Evolutionary conservation across 2,113 vertebrate species (phyloP), one percentile per base, ranked within the genome.

Genomic region (Tenrec ecaudatus): DNA sequence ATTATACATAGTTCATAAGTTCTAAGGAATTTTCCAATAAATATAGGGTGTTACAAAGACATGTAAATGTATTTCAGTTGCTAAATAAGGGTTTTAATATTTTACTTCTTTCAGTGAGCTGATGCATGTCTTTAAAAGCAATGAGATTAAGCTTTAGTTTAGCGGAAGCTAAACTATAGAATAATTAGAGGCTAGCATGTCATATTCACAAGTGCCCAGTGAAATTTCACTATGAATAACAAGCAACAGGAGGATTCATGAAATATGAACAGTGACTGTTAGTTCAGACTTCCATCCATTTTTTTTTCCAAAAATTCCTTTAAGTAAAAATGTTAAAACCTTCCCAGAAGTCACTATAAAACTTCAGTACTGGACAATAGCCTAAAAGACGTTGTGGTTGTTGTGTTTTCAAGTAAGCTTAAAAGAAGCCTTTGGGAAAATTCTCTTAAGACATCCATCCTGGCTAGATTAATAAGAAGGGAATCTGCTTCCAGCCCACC

Each of bases 211-310:
- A 89, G 43, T 88, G 69, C 79, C 47, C 82, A 79, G 8, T 58
- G 20, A 19, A 91, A 78, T 75, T 82, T 93, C 92, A 89, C 47
- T 53, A 53, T 53, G 43, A 78, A 19, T 58, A 62, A 92, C 47
- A 53, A 53, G 12, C 15, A 96, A 40, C 78, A 91, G 40, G 10
- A 64, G 33, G 17, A 89, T 76, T 79, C 83, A 78, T 89, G 69
- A 95, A 96, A 96, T 90, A 69, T 27, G 60, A 95, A 86, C 88
- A 84, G 66, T 87, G 73, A 88, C 81, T 95, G 95, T 82, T 62
- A 94, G n/a, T 47, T 79, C 58, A 82, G 27, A 90, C 31, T 84
- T 94, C 84, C 53, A 66, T 85, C 33, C n/a, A 27, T 66, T 84
- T 89, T 53, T 19, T 57, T 82, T 91, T 83, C 12, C 17, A 90